phyloP scores from a whole-genome alignment of 2,113 vertebrate genomes.

The Cricetomys ansorgei region DNA sequence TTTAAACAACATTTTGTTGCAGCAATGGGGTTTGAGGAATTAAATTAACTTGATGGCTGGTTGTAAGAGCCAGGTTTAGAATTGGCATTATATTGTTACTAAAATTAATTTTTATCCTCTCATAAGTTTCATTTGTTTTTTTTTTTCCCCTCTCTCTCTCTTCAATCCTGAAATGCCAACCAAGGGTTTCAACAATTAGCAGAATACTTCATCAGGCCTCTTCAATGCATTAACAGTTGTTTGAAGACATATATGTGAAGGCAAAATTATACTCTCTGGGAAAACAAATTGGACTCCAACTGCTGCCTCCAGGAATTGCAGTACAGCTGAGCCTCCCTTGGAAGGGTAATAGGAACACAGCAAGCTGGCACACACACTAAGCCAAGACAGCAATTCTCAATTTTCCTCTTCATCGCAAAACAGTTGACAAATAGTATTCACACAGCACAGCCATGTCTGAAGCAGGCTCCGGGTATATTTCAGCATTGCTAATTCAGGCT shows the following conservation, averaged over 20 bases:
- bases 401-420: slow-evolving; percentile 6
- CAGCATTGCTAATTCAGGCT: not conserved
- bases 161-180: slow-evolving; percentile 73
- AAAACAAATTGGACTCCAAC: slow-evolving; percentile 59
- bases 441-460: not conserved
- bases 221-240: slow-evolving; percentile 44
- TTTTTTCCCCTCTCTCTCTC: slow-evolving; percentile 36
- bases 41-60: slow-evolving; percentile 87
- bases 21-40: slow-evolving; percentile 86
- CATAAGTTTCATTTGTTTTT: slow-evolving; percentile 76
- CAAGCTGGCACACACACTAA: not conserved
- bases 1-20: slow-evolving; percentile 87
- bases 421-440: not conserved
- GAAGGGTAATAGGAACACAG: slow-evolving; percentile 24
- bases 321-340: not conserved
- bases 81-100: slow-evolving; percentile 82
- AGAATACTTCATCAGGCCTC: slow-evolving; percentile 29
- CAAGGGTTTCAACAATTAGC: slow-evolving; percentile 70
- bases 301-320: slow-evolving; percentile 42
- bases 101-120: slow-evolving; percentile 86
- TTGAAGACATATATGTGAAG: slow-evolving; percentile 59
- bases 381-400: slow-evolving; percentile 47
- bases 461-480: not conserved
- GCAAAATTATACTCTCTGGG: slow-evolving; percentile 64
- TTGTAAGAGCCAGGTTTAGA: slow-evolving; percentile 82